Base-by-base conservation (phyloP, 1,140 invertebrate species). In the Proctacanthus coquilletti region DNA sequence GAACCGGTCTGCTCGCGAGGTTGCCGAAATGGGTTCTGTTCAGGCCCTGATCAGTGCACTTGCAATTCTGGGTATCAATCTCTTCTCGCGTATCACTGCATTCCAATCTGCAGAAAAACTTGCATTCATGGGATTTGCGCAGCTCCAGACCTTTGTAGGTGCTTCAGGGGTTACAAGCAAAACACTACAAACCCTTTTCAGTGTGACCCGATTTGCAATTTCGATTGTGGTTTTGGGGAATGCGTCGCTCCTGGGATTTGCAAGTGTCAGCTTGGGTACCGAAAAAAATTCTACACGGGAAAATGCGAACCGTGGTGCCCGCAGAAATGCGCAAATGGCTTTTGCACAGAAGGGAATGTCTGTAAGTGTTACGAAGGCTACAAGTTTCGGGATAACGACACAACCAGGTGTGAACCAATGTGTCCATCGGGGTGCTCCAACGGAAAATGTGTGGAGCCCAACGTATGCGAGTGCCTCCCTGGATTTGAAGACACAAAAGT, bases 51-150 rank as follows among this genome's bases (percentile, higher is more conserved):
- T 1, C 40, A 58, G 0, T 74, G 79, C 50, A 61, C 62, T 3
- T 83, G 80, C 49, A 66, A 68, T 27, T 49, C 65, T 2, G 78
- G 79, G 0, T 81, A 49, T 29, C 47, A 56, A 40, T 39, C 52
- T 0, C 20, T 57, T 18, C 45, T 52, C 18, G 34, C 42, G 0
- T 48, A 44, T 33, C 55, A 55, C 21, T 70, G 69, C 38, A 46
- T 49, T 25, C 62, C 68, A 5, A 44, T 50, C 2, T 71, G 69
- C 43, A 41, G 45, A 1, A 46, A 48, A 8, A 21, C 41, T 13
- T 70, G 68, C 40, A 11, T 48, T 5, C 48, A 54, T 17, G 56
- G 56, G 36, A 51, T 33, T 18, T 59, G 56, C 14, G 52, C 48
- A 19, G 49, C 45, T 4, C 56, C 56, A 4, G 44, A 58, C 18